Evolutionary conservation across 2,113 vertebrate genomes (phyloP), one percentile per base, ranked within the genome.

Genomic region (Erinaceus europaeus): DNA sequence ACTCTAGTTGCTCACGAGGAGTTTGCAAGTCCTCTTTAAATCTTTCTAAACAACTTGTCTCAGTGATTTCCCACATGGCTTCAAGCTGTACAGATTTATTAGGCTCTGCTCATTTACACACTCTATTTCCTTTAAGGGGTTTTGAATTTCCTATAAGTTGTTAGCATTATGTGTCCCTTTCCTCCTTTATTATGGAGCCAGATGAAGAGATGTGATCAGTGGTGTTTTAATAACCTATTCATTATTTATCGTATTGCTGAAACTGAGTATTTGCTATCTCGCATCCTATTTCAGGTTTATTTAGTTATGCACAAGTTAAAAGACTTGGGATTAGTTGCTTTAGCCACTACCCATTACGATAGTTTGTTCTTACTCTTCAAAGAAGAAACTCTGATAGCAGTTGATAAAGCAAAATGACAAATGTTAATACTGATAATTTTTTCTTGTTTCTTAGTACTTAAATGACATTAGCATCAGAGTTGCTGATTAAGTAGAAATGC

Each of bases 381-480:
- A 40, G 38, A 80, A 69, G 23, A 59, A 55, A 52, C 12, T 82
- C 14, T 75, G 21, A 38, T 25, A 40, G 8, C 6, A 36, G 25
- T 27, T 75, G 27, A 81, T 67, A 42, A 80, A 69, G 74, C 79
- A 84, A 80, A 64, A 86, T 77, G 53, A 20, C 52, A n/a, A 32
- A 15, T 5, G 5, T 17, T 29, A 32, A 59, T 46, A 9, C 1
- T 27, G 13, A 79, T 46, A 1, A 86, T 14, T 69, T 25, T 82
- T 81, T 87, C 50, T 68, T 32, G 18, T 72, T 91, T 84, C 50
- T 72, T 76, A 27, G 32, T 74, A 40, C 44, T 84, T 40, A 93
- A 84, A 82, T 92, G 59, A 86, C 11, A 27, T 68, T 90, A 55
- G 8, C 88, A 73, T 92, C 83, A 69, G 74, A 92, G 42, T 25